Evolutionary conservation across 1,140 invertebrate genomes (phyloP).

Genomic region (Diabrotica undecimpunctata): DNA sequence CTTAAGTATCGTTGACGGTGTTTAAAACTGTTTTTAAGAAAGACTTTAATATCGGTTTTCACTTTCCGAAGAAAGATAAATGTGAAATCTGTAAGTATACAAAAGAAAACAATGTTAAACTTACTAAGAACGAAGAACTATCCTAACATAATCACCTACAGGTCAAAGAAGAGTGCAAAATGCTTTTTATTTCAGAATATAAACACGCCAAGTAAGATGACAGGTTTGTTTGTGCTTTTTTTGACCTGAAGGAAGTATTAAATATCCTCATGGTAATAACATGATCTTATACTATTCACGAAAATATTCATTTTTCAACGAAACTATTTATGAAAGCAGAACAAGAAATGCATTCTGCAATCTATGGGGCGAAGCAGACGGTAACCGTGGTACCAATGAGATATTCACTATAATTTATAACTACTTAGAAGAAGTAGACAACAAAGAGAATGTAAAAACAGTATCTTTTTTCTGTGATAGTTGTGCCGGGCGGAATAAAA

Average conservation of each 20-base stretch:
- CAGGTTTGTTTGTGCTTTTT: conserved; percentile 27
- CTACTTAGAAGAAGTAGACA: conserved; percentile 44
- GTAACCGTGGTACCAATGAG: conserved; percentile 42
- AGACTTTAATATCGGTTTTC: no score
- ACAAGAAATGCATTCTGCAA: conserved; percentile 41
- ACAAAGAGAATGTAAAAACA: no score
- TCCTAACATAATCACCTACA: no score
- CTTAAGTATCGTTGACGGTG: no score
- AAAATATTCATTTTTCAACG: conserved; percentile 47
- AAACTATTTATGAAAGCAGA: conserved; percentile 43
- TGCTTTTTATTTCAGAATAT: not conserved
- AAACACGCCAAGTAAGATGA: conserved; percentile 18
- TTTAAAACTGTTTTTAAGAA: no score
- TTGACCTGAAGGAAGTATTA: conserved; percentile 38
- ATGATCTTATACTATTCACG: conserved; percentile 41
- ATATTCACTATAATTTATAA: no score
- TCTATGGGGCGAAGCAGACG: conserved; percentile 47
- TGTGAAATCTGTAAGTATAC: no score
- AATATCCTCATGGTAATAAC: conserved; percentile 33
- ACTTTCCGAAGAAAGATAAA: no score
- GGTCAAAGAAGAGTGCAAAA: not conserved
- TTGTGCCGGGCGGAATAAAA: no score
- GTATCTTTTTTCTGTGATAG: no score
- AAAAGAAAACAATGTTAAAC: no score
- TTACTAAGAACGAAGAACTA: no score